Conservation (phyloP, 2,113 vertebrate genomes). For the Gallinago media region DNA sequence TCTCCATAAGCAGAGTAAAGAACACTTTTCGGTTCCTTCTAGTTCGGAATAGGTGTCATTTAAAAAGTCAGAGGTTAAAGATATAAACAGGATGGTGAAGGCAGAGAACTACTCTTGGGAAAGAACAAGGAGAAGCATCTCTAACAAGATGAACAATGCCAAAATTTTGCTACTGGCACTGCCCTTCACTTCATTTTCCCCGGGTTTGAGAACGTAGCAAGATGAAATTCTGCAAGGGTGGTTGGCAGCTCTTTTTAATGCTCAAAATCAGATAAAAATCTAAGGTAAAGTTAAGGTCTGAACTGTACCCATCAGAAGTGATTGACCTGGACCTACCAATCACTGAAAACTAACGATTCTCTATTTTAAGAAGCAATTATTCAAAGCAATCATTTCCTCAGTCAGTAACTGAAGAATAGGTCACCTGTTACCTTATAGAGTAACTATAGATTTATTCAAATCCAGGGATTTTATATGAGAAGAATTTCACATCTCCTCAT, state of each 20-base stretch:
- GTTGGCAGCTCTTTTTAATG: not conserved
- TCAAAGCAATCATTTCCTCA: conserved; percentile 45
- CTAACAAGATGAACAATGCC: not conserved
- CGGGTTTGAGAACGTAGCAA: not conserved
- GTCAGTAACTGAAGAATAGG: conserved; percentile 1
- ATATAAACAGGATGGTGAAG: not conserved
- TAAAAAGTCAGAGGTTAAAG: not conserved
- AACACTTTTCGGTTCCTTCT: not conserved
- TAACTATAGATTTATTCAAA: not conserved
- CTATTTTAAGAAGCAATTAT: conserved; percentile 30
- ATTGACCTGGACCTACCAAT: not conserved
- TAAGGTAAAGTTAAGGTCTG: not conserved
- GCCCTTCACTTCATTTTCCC: not conserved
- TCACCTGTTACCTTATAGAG: conserved; percentile 9
- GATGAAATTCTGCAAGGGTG: not conserved
- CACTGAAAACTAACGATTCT: not conserved
- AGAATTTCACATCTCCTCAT: not conserved
- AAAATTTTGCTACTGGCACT: not conserved
- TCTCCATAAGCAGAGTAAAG: not conserved
- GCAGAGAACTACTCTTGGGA: not conserved
- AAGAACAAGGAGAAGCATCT: not conserved
- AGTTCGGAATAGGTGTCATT: not conserved
- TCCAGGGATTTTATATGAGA: not conserved
- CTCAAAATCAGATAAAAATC: not conserved
- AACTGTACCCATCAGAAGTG: not conserved